Percentiles rank a stretch among this genome's conserved stretches.
Evolutionary conservation across 1,140 invertebrate genomes (phyloP).

Genomic region (Phymastichus coffea): DNA sequence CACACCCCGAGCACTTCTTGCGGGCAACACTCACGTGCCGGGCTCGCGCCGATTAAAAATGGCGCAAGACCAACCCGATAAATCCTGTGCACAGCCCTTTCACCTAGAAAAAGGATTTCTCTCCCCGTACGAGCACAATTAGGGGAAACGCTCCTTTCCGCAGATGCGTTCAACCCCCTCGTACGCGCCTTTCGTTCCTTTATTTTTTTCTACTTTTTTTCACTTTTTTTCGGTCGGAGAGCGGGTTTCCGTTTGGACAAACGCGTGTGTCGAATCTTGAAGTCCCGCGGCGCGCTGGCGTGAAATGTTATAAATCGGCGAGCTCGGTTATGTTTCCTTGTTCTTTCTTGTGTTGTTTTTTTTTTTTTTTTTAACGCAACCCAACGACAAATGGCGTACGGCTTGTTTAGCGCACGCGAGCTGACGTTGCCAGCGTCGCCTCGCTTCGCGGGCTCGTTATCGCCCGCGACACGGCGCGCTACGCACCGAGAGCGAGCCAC

Average conservation of each 20-base stretch:
- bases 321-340: background rate
- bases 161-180: background rate
- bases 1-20: background rate
- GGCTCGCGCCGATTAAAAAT: background rate
- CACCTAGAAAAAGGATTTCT: constrained; percentile 8
- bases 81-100: too few species aligned
- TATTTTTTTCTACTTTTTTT: background rate
- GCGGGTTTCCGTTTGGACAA: constrained; percentile 9
- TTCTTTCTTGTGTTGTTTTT: constrained; percentile 8
- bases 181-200: background rate
- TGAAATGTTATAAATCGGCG: constrained; percentile 26
- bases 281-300: background rate
- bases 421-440: too few species aligned
- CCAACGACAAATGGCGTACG: constrained; percentile 17
- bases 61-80: background rate
- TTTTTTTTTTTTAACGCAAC: constrained; percentile 4
- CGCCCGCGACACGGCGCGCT: too few species aligned
- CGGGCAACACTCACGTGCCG: too few species aligned
- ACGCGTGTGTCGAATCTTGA: too few species aligned
- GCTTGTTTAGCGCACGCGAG: constrained; percentile 5
- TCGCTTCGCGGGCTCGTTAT: too few species aligned
- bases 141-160: background rate
- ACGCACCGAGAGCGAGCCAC: too few species aligned
- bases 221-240: constrained; percentile 4
- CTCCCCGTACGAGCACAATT: constrained; percentile 15